Evolutionary conservation across 64 coral and sea anemone genomes (phyloP).

Genomic region (Stichodactyla helianthus): DNA sequence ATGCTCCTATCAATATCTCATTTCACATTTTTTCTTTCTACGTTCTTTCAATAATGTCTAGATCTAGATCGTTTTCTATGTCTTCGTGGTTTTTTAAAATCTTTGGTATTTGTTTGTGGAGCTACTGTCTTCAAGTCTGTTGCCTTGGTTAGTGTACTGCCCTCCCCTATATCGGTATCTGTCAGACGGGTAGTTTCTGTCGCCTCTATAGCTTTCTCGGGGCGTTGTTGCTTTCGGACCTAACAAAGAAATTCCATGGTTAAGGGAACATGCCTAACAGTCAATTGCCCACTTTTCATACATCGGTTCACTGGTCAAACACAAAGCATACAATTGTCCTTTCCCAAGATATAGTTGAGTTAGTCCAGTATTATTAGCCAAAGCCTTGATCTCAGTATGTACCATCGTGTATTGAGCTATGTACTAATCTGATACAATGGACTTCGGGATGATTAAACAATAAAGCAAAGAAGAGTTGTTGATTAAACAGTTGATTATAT

Average conservation of each 20-base stretch:
- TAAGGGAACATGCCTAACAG: too few relatives aligned
- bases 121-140: background rate
- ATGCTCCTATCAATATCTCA: background rate
- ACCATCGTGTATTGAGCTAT: too few relatives aligned
- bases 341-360: too few relatives aligned
- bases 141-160: background rate
- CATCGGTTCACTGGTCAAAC: too few relatives aligned
- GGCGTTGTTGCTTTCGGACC: constrained; percentile 11
- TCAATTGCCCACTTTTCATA: too few relatives aligned
- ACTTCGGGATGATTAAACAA: too few relatives aligned
- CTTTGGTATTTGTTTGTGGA: constrained; percentile 3
- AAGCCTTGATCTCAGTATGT: too few relatives aligned
- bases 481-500: too few relatives aligned
- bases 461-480: too few relatives aligned
- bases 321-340: too few relatives aligned
- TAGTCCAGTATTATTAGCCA: too few relatives aligned
- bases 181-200: constrained; percentile 15
- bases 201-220: constrained; percentile 21
- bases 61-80: background rate
- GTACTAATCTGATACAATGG: too few relatives aligned
- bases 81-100: background rate
- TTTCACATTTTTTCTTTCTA: background rate
- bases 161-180: constrained; percentile 1
- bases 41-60: background rate
- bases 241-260: background rate